A percentile compares a stretch with the other conserved stretches of the same genome.
phyloP scores from a whole-genome alignment of 2,113 vertebrate species.

The Datnioides undecimradiatus region DNA sequence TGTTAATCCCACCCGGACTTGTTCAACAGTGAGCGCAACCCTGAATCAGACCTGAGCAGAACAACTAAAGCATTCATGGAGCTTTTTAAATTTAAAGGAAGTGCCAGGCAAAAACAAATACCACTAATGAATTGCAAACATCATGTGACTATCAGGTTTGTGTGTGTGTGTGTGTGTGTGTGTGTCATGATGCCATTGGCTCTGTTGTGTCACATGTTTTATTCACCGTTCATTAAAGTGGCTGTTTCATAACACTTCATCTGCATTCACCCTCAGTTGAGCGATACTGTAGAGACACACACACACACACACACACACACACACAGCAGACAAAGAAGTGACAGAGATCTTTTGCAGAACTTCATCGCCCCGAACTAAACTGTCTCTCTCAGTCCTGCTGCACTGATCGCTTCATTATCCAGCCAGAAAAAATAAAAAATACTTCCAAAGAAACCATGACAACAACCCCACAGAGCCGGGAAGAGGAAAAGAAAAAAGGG shows the following conservation, averaged over 20 bases:
- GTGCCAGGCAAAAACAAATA: slow-evolving; percentile 6
- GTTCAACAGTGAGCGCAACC: not conserved
- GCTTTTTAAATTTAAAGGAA: not conserved
- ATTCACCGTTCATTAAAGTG: slow-evolving; percentile 33
- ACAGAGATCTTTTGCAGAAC: slow-evolving; percentile 3
- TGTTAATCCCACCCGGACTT: not conserved
- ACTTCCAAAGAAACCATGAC: slow-evolving; percentile 68
- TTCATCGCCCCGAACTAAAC: slow-evolving; percentile 9
- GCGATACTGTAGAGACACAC: slow-evolving; percentile 19
- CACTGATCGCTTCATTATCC: slow-evolving; percentile 16
- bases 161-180: not conserved
- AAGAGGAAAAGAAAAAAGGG: not conserved
- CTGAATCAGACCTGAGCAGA: not conserved
- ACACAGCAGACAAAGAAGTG: slow-evolving; percentile 12
- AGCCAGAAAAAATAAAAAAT: slow-evolving; percentile 47
- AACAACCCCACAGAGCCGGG: slow-evolving; percentile 38
- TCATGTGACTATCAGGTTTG: not conserved
- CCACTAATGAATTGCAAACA: slow-evolving; percentile 17
- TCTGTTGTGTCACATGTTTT: slow-evolving; percentile 20
- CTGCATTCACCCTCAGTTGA: slow-evolving; percentile 22
- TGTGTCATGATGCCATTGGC: not conserved
- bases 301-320: slow-evolving; percentile 28
- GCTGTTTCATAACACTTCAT: slow-evolving; percentile 37
- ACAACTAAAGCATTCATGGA: not conserved
- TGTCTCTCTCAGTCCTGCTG: not conserved